Percentiles rank a stretch among this genome's conserved stretches.
phyloP scores from a whole-genome alignment of 2,888 invertebrate species.

The Heliconius erato region DNA sequence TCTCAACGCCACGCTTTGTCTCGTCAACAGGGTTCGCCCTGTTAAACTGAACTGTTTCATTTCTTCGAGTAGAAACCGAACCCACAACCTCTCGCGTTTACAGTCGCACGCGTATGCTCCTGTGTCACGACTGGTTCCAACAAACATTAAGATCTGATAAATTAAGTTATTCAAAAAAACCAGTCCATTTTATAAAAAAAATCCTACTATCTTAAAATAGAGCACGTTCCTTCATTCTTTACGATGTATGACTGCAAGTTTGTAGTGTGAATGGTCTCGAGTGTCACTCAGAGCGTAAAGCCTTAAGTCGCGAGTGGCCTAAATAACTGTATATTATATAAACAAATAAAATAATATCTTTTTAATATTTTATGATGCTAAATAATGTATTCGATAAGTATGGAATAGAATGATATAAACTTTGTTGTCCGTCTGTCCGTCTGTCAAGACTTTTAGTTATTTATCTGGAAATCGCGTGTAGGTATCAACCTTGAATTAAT shows the following conservation, averaged over 20 bases:
- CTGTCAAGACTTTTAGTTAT: no score
- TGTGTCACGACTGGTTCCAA: not conserved
- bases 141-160: not conserved
- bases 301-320: conserved; percentile 42
- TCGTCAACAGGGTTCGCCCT: no score
- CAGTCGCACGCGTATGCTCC: no score
- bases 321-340: conserved; percentile 36
- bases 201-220: not conserved
- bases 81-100: no score
- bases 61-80: no score
- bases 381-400: not conserved
- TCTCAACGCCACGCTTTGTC: no score
- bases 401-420: no score
- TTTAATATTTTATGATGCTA: not conserved
- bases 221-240: conserved; percentile 15
- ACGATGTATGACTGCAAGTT: conserved; percentile 23
- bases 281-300: conserved; percentile 43
- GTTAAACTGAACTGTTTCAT: no score
- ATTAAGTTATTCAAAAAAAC: not conserved
- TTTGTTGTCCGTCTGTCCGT: no score
- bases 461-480: no score
- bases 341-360: not conserved
- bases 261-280: conserved; percentile 43
- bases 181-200: not conserved
- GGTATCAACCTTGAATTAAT: no score